A percentile compares a stretch with the other conserved stretches of the same genome.
Conservation (phyloP, 2,113 vertebrate species). For the western clawed frog (Xenopus tropicalis) region UCB_Xtro_10.0 CM004444.2:57744501-57745000, state of each 20-base stretch:
- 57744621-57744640: background rate
- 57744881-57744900: background rate
- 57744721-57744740: constrained; percentile 12
- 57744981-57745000: background rate
- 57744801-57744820: constrained; percentile 36
- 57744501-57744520: too few relatives aligned
- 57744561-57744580: too few relatives aligned
- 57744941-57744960: background rate
- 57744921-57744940: background rate
- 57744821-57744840: constrained; percentile 22
- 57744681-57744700: background rate
- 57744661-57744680: background rate
- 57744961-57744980: background rate
- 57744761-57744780: constrained; percentile 14
- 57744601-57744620: background rate
- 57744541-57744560: too few relatives aligned
- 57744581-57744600: background rate
- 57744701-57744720: background rate
- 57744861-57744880: constrained; percentile 21
- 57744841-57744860: constrained; percentile 21
- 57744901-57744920: background rate
- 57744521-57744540: too few relatives aligned
- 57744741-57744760: constrained; percentile 27
- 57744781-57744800: constrained; percentile 3
- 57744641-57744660: background rate